Base-by-base conservation (phyloP, 2,797 vertebrate genomes). In the Bovichtus variegatus region DNA sequence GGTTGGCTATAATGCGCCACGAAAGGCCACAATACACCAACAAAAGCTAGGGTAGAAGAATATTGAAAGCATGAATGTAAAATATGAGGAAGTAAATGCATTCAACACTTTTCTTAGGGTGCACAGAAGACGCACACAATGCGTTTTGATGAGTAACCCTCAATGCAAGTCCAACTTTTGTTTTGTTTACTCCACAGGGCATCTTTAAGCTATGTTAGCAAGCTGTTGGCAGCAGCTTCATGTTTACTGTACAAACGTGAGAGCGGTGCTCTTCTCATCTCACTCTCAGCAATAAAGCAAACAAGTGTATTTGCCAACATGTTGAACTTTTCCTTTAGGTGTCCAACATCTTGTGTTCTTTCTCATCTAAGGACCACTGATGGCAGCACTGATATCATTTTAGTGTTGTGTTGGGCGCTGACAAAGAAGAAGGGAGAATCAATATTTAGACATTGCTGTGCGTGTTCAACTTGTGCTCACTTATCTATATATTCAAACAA, bases 401-500 rank as follows among this genome's bases (percentile, higher is more conserved):
- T 9, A 41, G 29, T 58, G 58, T 36, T 61, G 34, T 38, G 51
- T 55, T 58, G 0, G 41, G 11, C 1, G 15, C 16, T 46, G 62
- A 27, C 11, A 51, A 63, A 41, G 3, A 34, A 25, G 19, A 54
- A 43, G 23, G 12, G 5, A 36, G 9, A 23, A 50, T 55, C 16
- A 13, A 41, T 7, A 53, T 19, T 34, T 38, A 27, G 9, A 18
- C 63, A 47, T 29, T 61, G 18, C 13, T 46, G 0, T 23, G 6
- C 31, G 34, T 13, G 3, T 19, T 50, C 2, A 36, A 44, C 9
- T 43, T 10, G 36, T 73, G 16, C 13, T 18, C 7, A 18, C 0
- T 6, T 21, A 54, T 72, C 23, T 53, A 29, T 43, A 55, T 69
- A 16, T 38, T n/a, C n/a, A n/a, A n/a, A n/a, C n/a, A n/a, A n/a